Evolutionary conservation across 2,113 vertebrate genomes (phyloP), one percentile per base, ranked within the genome.

Genomic region (Eulemur macaco): DNA sequence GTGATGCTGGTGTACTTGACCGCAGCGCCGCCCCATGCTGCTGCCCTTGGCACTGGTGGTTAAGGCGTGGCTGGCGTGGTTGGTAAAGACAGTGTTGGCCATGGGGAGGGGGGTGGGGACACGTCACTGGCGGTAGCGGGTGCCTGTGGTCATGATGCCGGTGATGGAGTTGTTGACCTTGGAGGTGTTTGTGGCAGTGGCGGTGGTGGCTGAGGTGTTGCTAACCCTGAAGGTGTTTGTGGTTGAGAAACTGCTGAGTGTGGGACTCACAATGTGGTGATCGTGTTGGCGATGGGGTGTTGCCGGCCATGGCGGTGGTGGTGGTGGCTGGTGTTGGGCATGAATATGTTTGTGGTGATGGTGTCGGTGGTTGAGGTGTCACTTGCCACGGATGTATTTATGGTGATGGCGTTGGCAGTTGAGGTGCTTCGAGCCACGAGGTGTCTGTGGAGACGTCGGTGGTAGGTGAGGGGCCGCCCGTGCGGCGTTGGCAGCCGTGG

Each of bases 111-210:
- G 11, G 6, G 7, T 14, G 11, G 81, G 9, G 54, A 25, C 54
- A 3, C 1, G 63, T 6, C 2, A 20, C 47, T 3, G 31, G 18
- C 3, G 0, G 21, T 20, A 10, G 25, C 6, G 6, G 58, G 10
- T 34, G 8, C 25, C 21, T 11, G 21, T 7, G 8, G 47, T 2
- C 7, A 8, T 10, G 80, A 29, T 27, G 2, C 11, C 39, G 7
- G 73, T 10, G 14, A 8, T 3, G 1, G 58, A 42, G 54, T 12
- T 14, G 78, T 13, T 17, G 81, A 54, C 54, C 5, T 27, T 4
- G 20, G 66, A 14, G 14, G 80, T 1, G 27, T 21, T 2, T 3
- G 3, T 25, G 47, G 66, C 21, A 3, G 1, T 31, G 39, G 50
- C 31, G 12, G 0, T 54, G 78, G 54, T 11, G 9, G 56, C 12